A percentile compares a stretch with the other conserved stretches of the same genome.
phyloP scores from a whole-genome alignment of 2,797 vertebrate species.

The Poecilia velifera region DNA sequence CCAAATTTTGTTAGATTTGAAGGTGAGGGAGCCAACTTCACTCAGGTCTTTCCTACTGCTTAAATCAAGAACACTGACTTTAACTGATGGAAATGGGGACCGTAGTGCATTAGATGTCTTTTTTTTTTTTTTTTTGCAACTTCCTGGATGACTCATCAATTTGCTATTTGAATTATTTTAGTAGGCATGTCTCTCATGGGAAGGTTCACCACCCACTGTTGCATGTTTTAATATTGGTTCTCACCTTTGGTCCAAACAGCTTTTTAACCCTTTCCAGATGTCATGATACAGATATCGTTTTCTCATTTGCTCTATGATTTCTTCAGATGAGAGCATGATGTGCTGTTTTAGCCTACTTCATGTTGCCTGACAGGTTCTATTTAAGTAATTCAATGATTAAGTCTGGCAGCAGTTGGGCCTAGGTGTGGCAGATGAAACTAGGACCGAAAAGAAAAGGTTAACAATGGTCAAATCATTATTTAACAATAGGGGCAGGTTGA shows the following conservation, averaged over 20 bases:
- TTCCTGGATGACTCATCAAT: background rate
- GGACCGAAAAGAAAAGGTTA: background rate
- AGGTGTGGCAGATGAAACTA: background rate
- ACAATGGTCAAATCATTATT: background rate
- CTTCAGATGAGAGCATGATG: background rate
- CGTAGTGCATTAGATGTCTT: background rate
- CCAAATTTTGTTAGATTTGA: no score
- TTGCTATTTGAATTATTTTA: background rate
- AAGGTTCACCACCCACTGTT: background rate
- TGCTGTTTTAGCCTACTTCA: background rate
- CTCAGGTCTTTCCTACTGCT: background rate
- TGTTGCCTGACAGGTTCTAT: background rate
- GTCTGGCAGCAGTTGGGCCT: background rate
- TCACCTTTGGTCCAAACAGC: background rate
- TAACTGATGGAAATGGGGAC: background rate
- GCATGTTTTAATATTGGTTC: background rate
- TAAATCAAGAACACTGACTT: background rate
- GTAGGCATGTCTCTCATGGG: background rate
- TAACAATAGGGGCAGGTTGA: background rate
- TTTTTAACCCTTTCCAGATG: background rate
- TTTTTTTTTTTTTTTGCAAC: background rate
- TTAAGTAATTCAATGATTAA: background rate
- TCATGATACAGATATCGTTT: background rate
- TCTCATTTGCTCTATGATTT: background rate
- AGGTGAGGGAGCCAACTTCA: background rate